A percentile compares a stretch with the other conserved stretches of the same genome.
phyloP scores from a whole-genome alignment of 2,888 invertebrate species.

The Lasioglossum oenotherae region DNA sequence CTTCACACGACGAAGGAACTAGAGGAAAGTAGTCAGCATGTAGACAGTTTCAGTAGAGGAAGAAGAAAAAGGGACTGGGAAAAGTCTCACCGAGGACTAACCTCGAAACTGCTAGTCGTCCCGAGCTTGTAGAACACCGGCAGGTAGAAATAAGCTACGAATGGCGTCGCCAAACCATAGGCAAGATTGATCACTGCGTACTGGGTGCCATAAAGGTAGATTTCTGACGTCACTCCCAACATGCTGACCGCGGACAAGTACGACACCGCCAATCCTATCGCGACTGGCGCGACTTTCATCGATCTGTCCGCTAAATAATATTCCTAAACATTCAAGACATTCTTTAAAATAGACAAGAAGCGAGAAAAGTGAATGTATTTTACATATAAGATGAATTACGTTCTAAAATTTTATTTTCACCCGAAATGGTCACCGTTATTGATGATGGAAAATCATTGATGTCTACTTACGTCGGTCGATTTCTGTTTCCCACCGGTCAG shows the following conservation, averaged over 20 bases:
- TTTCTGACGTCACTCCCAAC: constrained; percentile 94
- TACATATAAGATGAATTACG: not conserved
- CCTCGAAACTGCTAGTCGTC: constrained; percentile 94
- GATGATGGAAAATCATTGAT: not conserved
- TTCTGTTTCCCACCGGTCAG: constrained; percentile 93
- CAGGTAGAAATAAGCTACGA: constrained; percentile 91
- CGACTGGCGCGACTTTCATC: constrained; percentile 92
- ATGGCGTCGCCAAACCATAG: constrained; percentile 92
- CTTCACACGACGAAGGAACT: not conserved
- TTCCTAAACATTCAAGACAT: constrained; percentile 86
- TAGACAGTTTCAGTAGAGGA: too few species aligned
- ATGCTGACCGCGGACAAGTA: constrained; percentile 96
- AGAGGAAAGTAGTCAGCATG: not conserved
- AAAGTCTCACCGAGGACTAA: constrained; percentile 72
- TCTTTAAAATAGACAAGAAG: not conserved
- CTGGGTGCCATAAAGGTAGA: constrained; percentile 93
- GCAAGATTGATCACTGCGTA: constrained; percentile 93
- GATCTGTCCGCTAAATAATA: constrained; percentile 92
- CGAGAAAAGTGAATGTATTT: not conserved
- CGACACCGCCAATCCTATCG: constrained; percentile 95
- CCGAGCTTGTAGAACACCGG: constrained; percentile 94
- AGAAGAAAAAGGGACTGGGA: too few species aligned
- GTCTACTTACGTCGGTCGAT: constrained; percentile 88
- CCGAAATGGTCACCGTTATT: too few species aligned
- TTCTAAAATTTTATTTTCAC: too few species aligned